phyloP scores from a whole-genome alignment of 2,113 vertebrate genomes.

The Cyanoliseus patagonus region DNA sequence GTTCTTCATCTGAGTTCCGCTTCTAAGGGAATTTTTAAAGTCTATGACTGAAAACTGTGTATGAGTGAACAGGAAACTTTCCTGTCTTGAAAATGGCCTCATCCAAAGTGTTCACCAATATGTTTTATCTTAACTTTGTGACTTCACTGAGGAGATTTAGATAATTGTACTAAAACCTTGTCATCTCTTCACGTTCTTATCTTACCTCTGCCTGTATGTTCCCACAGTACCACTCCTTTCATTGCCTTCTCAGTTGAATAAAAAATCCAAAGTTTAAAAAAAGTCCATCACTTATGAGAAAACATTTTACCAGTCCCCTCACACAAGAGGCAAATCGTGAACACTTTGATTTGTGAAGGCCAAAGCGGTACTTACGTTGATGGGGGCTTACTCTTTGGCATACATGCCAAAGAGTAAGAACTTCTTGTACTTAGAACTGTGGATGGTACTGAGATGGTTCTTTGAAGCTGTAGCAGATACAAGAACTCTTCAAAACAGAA shows the following conservation, averaged over 20 bases:
- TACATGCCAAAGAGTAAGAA: neutral
- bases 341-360: neutral
- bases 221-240: neutral
- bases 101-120: neutral
- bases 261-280: neutral
- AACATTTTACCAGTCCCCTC: neutral
- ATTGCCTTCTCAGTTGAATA: neutral
- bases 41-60: neutral
- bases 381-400: neutral
- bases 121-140: neutral
- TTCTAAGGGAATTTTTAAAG: neutral
- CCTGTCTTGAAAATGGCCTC: neutral
- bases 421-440: neutral
- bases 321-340: neutral
- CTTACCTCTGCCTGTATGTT: neutral
- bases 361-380: neutral
- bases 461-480: neutral
- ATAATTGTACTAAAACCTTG: neutral
- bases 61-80: neutral
- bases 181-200: neutral
- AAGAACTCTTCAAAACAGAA: neutral
- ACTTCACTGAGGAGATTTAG: neutral
- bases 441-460: neutral
- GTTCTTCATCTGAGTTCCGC: neutral
- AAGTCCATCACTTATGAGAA: neutral